These are phyloP conservation scores for Lordiphosa andalusiaca DNA, from an alignment of 2,888 invertebrate species.

Conservation along the genomic window DNA sequence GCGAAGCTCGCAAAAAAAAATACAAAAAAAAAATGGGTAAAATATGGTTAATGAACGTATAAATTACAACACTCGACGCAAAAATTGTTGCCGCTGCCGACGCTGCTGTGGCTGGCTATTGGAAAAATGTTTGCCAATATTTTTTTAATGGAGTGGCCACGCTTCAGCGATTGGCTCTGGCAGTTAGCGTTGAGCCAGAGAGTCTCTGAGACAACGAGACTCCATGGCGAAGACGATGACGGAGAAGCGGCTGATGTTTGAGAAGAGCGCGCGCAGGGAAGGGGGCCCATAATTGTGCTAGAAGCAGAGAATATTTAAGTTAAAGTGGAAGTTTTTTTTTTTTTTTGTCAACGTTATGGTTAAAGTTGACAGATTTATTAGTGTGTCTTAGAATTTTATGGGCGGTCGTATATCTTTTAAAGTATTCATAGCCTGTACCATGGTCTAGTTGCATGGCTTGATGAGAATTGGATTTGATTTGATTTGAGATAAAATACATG, in stretches of 20 bases:
- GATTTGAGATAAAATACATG: too few species aligned
- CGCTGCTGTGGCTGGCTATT: slow-evolving; percentile 45
- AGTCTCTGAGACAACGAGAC: slow-evolving; percentile 24
- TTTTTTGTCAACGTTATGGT: too few species aligned
- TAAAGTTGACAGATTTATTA: too few species aligned
- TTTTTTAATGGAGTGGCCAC: slow-evolving; percentile 57
- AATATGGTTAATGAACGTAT: slow-evolving; percentile 48
- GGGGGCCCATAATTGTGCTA: too few species aligned
- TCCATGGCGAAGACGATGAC: slow-evolving; percentile 25
- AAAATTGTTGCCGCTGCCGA: slow-evolving; percentile 5
- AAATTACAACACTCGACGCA: slow-evolving; percentile 60
- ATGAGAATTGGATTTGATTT: too few species aligned
- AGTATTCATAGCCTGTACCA: too few species aligned
- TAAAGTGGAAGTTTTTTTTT: too few species aligned
- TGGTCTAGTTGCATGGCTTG: too few species aligned
- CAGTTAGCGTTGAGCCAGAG: slow-evolving; percentile 20
- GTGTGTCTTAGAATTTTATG: too few species aligned
- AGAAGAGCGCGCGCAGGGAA: neutral
- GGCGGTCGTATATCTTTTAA: neutral
- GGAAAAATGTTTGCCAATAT: slow-evolving; percentile 67
- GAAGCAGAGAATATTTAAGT: too few species aligned
- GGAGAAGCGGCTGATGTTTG: neutral
- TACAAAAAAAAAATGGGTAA: slow-evolving; percentile 22
- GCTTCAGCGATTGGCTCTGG: slow-evolving; percentile 63
- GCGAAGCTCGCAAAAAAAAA: slow-evolving; percentile 28